Evolutionary conservation across 2,888 invertebrate species (phyloP).

Genomic region (Suillia variegata): DNA sequence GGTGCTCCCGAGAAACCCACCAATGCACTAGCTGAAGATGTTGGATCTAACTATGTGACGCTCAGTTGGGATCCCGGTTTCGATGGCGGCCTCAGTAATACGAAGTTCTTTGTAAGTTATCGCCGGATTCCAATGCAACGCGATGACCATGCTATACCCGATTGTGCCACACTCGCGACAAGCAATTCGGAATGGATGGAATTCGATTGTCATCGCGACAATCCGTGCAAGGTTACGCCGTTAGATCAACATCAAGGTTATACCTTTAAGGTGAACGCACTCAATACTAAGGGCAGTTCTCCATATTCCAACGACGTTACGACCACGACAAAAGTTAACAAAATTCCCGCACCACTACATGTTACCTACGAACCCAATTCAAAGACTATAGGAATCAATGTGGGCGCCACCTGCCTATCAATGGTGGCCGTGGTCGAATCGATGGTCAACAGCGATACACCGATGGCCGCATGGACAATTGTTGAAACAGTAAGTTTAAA

Average conservation of each 20-base stretch:
- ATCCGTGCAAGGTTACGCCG: slow-evolving; percentile 86
- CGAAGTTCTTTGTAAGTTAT: slow-evolving; percentile 86
- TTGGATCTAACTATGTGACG: slow-evolving; percentile 80
- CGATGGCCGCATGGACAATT: slow-evolving; percentile 70
- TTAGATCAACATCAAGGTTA: slow-evolving; percentile 87
- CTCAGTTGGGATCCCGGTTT: slow-evolving; percentile 89
- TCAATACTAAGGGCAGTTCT: slow-evolving; percentile 86
- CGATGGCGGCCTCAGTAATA: slow-evolving; percentile 85
- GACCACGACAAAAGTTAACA: slow-evolving; percentile 82
- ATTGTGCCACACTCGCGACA: slow-evolving; percentile 66
- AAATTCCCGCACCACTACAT: slow-evolving; percentile 79
- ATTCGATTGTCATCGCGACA: slow-evolving; percentile 81
- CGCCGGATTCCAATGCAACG: slow-evolving; percentile 69
- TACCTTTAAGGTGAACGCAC: slow-evolving; percentile 86
- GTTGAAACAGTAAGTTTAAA: slow-evolving; percentile 75
- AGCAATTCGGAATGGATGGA: slow-evolving; percentile 77
- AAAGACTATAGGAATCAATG: slow-evolving; percentile 76
- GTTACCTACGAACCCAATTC: slow-evolving; percentile 83
- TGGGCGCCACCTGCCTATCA: slow-evolving; percentile 78
- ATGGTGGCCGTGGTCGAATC: slow-evolving; percentile 79
- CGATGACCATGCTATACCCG: slow-evolving; percentile 68
- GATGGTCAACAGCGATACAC: slow-evolving; percentile 66
- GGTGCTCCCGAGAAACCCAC: slow-evolving; percentile 86
- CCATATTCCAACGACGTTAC: slow-evolving; percentile 84
- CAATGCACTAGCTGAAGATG: slow-evolving; percentile 72